Percentiles rank a stretch among this genome's conserved stretches.
Conservation (phyloP, 2,888 invertebrate species). For the Plusia festucae region DNA sequence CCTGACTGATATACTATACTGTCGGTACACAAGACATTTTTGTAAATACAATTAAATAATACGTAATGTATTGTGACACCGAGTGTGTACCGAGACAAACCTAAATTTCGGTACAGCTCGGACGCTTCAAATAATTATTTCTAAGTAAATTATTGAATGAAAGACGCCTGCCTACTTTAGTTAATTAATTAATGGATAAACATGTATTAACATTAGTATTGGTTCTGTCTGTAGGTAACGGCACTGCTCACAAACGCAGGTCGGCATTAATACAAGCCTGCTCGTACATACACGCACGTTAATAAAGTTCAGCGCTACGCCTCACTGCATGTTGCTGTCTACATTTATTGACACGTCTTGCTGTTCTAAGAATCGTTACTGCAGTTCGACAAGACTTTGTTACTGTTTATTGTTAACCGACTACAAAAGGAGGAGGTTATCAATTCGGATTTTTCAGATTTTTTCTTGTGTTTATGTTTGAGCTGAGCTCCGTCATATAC, state of each 20-base stretch:
- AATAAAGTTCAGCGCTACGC: not conserved
- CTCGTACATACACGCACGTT: not conserved
- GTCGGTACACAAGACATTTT: too few species aligned
- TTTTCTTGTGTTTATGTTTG: too few species aligned
- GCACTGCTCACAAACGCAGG: not conserved
- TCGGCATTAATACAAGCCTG: not conserved
- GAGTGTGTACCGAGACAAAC: too few species aligned
- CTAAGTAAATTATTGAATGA: too few species aligned
- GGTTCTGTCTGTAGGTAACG: not conserved
- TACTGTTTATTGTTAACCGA: not conserved
- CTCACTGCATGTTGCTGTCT: not conserved
- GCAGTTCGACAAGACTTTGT: not conserved
- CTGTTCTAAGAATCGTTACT: not conserved
- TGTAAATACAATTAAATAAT: too few species aligned
- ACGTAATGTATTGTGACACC: too few species aligned
- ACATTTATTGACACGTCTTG: slow-evolving; percentile 1
- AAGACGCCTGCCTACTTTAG: not conserved
- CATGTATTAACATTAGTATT: not conserved
- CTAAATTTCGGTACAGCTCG: too few species aligned
- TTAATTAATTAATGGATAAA: not conserved
- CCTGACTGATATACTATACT: too few species aligned
- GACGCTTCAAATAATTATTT: too few species aligned
- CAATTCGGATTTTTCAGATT: too few species aligned
- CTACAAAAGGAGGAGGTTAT: too few species aligned
- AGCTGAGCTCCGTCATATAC: too few species aligned